Conservation (phyloP, 2,888 invertebrate genomes). For the Tachina grossa region DNA sequence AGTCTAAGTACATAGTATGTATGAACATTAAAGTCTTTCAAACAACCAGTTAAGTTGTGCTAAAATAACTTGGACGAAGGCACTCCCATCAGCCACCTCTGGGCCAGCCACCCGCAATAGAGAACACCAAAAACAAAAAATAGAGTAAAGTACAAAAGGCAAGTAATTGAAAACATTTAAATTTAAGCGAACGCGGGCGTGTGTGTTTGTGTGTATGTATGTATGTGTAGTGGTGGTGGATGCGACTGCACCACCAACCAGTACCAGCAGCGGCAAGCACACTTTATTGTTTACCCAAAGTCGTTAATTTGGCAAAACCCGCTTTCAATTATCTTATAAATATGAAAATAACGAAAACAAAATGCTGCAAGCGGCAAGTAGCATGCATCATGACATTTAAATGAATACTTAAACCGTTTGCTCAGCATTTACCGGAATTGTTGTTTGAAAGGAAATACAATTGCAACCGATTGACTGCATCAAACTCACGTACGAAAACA, state of each 20-base stretch:
- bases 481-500: conserved; percentile 45
- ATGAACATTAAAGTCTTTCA: conserved; percentile 41
- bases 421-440: conserved; percentile 51
- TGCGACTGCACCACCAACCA: conserved; percentile 31
- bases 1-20: neutral
- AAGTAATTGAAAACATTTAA: conserved; percentile 50
- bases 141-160: conserved; percentile 16
- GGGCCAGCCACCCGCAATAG: conserved; percentile 20
- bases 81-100: conserved; percentile 36
- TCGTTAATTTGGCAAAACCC: conserved; percentile 82
- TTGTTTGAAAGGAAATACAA: conserved; percentile 48
- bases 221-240: conserved; percentile 44
- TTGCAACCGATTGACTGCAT: conserved; percentile 39
- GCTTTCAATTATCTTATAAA: conserved; percentile 82
- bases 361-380: conserved; percentile 74
- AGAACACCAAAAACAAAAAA: neutral
- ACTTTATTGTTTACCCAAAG: conserved; percentile 78
- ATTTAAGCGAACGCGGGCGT: conserved; percentile 9
- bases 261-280: conserved; percentile 50
- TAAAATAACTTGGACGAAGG: conserved; percentile 34
- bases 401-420: conserved; percentile 47
- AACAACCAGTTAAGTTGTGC: conserved; percentile 62
- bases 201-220: conserved; percentile 1
- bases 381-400: conserved; percentile 66
- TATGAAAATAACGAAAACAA: conserved; percentile 77